These are phyloP conservation scores for Zapornia atra DNA, from an alignment of 2,113 vertebrate species.

Conservation along the genomic window DNA sequence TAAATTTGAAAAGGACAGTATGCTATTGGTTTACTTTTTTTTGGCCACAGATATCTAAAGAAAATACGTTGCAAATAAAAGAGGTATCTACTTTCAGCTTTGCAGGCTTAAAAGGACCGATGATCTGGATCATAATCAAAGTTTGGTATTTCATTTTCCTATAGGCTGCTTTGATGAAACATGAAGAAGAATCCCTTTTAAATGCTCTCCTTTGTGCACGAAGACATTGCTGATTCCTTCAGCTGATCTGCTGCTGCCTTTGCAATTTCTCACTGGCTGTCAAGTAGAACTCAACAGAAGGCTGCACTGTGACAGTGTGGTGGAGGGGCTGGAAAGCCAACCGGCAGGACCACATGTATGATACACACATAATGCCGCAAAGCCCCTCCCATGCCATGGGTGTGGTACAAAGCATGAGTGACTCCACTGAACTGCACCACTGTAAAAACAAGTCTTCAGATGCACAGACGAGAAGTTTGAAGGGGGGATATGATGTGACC, in stretches of 20 bases:
- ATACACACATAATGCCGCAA: background rate
- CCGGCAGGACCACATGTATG: background rate
- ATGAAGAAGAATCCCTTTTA: background rate
- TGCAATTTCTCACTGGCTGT: background rate
- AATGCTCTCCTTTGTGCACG: background rate
- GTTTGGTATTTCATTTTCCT: constrained; percentile 11
- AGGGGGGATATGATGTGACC: background rate
- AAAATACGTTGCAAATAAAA: constrained; percentile 29
- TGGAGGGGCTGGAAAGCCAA: background rate
- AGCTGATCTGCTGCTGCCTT: background rate
- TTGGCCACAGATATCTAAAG: constrained; percentile 22
- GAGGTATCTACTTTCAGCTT: constrained; percentile 35
- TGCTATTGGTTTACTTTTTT: background rate
- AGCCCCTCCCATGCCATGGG: fast-evolving
- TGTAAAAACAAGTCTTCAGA: background rate
- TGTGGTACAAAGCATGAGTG: background rate
- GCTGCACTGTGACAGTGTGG: background rate
- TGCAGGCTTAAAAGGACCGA: background rate
- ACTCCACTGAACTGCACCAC: background rate
- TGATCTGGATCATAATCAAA: constrained; percentile 1
- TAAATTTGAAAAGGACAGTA: constrained; percentile 30
- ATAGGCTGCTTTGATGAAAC: background rate
- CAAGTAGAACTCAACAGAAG: background rate
- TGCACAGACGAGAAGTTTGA: background rate
- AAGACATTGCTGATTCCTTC: background rate